phyloP scores from a whole-genome alignment of 2,113 vertebrate genomes.

The Rhegmatorhina hoffmannsi region DNA sequence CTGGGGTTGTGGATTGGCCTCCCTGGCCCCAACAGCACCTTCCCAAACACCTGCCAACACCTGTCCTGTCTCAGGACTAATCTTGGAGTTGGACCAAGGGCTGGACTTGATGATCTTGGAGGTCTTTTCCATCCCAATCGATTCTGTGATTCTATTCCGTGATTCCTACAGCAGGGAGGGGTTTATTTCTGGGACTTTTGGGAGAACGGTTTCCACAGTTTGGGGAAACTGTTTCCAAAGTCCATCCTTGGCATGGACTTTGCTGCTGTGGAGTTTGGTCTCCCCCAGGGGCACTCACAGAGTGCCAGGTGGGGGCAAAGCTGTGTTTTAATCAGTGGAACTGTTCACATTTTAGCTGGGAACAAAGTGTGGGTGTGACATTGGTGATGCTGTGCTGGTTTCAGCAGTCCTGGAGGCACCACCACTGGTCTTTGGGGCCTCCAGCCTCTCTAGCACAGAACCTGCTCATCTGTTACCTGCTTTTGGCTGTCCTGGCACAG shows the following conservation, averaged over 20 bases:
- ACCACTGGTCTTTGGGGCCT: not conserved
- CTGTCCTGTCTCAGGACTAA: not conserved
- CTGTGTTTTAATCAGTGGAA: no score
- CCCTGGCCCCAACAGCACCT: fast-evolving
- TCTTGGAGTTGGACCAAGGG: no score
- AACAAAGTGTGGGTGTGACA: fast-evolving
- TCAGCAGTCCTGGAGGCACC: not conserved
- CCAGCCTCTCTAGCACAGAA: not conserved
- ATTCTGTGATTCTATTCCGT: no score
- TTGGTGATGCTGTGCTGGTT: fast-evolving
- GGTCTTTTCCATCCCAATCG: no score
- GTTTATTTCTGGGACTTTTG: not conserved
- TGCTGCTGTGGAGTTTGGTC: not conserved
- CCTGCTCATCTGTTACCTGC: not conserved
- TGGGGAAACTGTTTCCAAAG: no score
- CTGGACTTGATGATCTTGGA: no score
- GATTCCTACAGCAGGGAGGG: not conserved
- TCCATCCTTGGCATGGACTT: not conserved
- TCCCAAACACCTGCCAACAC: not conserved
- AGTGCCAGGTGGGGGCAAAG: no score
- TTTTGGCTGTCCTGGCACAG: not conserved
- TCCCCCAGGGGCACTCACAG: fast-evolving
- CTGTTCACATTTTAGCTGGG: fast-evolving
- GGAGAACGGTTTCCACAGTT: not conserved
- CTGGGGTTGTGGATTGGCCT: fast-evolving